Evolutionary conservation across 2,888 invertebrate genomes (phyloP), one percentile per base, ranked within the genome.

Genomic region (Ectropis crepuscularia): DNA sequence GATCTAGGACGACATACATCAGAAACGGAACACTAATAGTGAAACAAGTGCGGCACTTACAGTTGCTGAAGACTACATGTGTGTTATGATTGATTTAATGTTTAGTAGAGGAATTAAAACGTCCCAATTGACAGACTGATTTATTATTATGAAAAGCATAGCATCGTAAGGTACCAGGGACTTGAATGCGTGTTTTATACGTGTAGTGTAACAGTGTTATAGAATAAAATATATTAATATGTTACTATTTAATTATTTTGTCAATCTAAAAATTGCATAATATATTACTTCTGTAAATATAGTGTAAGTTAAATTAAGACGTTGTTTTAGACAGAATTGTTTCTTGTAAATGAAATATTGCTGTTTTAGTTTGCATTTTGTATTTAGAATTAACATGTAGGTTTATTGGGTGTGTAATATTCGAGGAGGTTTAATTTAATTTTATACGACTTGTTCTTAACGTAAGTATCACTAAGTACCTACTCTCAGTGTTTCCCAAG

Each of bases 41-140:
- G 71, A 57, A 71, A 72, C 75, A 70, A 86, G 86, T 85, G 88
- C 83, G 82, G 78, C 81, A 74, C 77, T 75, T 81, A 83, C 80
- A 82, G 84, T 85, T 83, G 16, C 16, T 28, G 16, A 28, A 28
- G 85, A 86, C 80, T 84, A 82, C 80, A 86, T 81, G 87, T 85
- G 90, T 89, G 90, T 86, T 85, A 84, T 84, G 86, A 83, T 86
- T 88, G 86, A 83, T 86, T 87, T 87, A 88, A 86, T 88, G 85
- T 89, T 90, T 90, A 88, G 81, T 88, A 90, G 91, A 89, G 85
- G 90, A 92, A 92, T 88, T 90, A 87, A 90, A 92, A 92, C 92
- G 92, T 92, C 92, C 92, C 92, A 91, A 91, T 84, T 83, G 85
- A 92, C 92, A 92, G 92, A 92, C 92, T 92, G 92, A 92, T 92